These are phyloP conservation scores for Mamestra brassicae DNA, from an alignment of 2,888 invertebrate species.

Conservation along the genomic window DNA sequence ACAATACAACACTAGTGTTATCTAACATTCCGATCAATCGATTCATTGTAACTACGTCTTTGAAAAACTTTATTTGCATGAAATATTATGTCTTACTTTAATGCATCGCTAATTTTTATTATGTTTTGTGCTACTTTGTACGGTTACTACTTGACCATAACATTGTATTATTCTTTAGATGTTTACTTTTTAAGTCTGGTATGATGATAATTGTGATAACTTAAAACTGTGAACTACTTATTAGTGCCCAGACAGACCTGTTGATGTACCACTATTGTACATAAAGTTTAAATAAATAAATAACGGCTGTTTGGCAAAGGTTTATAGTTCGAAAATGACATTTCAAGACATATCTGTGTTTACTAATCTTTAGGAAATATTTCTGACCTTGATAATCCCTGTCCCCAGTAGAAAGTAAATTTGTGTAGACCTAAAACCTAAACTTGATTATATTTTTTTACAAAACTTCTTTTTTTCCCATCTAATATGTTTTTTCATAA, in stretches of 20 bases:
- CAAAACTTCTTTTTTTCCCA: too few relatives aligned
- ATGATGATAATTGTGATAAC: neutral
- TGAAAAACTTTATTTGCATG: neutral
- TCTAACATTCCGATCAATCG: constrained; percentile 2
- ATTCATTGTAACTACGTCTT: neutral
- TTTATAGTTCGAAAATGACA: neutral
- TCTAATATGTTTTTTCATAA: neutral
- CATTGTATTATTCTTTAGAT: neutral
- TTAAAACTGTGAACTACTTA: neutral
- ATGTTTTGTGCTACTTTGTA: constrained; percentile 2
- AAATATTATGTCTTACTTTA: neutral
- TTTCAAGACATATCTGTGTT: neutral
- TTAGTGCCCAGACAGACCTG: neutral
- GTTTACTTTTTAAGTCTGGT: constrained; percentile 2
- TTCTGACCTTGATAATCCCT: neutral
- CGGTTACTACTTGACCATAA: neutral
- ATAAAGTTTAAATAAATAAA: too few relatives aligned
- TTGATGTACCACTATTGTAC: too few relatives aligned
- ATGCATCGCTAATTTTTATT: constrained; percentile 10
- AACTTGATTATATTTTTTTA: neutral
- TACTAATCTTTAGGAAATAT: neutral
- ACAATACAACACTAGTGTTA: neutral
- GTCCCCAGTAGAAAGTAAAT: neutral
- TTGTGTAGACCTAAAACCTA: neutral
- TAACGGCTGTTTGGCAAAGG: neutral